Percentiles rank a stretch among this genome's conserved stretches.
These are phyloP conservation scores for Argyra leucocephala DNA, from an alignment of 2,888 invertebrate genomes.

Conservation along the genomic window DNA sequence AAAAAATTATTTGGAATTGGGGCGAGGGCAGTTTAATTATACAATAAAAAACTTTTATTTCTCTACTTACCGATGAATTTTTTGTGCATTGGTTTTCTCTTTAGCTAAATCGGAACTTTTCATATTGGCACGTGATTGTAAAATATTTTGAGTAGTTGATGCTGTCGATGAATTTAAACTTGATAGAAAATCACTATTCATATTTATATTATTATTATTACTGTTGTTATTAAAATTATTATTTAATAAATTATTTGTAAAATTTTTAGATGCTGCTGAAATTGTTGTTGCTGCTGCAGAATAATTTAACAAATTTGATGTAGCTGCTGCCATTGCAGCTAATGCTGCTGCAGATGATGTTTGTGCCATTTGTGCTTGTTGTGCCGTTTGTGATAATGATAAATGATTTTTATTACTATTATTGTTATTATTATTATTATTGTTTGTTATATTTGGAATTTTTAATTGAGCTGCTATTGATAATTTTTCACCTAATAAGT, in stretches of 20 bases:
- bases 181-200: conserved; percentile 9
- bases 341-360: neutral
- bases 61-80: conserved; percentile 34
- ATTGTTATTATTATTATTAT: no score
- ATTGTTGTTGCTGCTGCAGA: conserved; percentile 4
- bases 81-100: conserved; percentile 33
- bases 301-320: conserved; percentile 10
- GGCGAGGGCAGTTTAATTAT: no score
- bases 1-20: no score
- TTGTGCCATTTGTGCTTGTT: neutral
- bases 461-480: conserved; percentile 15
- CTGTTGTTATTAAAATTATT: no score
- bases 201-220: neutral
- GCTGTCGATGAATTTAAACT: conserved; percentile 12
- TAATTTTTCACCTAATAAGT: conserved; percentile 16
- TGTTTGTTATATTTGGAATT: conserved; percentile 10
- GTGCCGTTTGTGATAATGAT: conserved; percentile 11
- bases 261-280: conserved; percentile 17
- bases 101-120: conserved; percentile 32
- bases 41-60: neutral
- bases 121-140: conserved; percentile 35
- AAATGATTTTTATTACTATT: conserved; percentile 24
- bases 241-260: no score
- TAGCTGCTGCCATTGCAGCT: conserved; percentile 2
- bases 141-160: conserved; percentile 28